These are phyloP conservation scores for Melangyna quadrimaculata DNA, from an alignment of 2,888 invertebrate species.

Conservation along the genomic window DNA sequence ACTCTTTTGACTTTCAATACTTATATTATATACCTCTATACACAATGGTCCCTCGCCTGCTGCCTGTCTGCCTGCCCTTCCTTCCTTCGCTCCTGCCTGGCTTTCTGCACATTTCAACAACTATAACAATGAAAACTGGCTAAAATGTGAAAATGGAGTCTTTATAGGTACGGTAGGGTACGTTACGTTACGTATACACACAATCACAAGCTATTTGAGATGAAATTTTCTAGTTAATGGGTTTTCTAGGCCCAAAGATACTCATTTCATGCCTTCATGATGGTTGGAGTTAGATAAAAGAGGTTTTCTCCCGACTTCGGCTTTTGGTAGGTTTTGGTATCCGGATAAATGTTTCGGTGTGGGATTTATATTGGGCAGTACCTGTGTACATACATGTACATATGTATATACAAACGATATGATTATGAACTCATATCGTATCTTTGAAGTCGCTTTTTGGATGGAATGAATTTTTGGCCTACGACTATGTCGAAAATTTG, in stretches of 20 bases:
- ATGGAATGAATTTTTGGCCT: conserved; percentile 41
- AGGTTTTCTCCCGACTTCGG: conserved; percentile 23
- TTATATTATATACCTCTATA: no score
- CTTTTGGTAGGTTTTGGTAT: conserved; percentile 37
- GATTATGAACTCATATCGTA: conserved; percentile 68
- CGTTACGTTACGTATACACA: no score
- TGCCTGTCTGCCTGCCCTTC: not conserved
- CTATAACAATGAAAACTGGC: conserved; percentile 49
- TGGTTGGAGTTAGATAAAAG: conserved; percentile 3
- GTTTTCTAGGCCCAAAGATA: conserved; percentile 48
- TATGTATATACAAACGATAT: no score
- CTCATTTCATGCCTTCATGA: conserved; percentile 19
- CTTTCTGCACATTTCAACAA: not conserved
- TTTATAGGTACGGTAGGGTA: not conserved
- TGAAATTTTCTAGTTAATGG: conserved; percentile 61
- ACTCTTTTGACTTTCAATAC: not conserved
- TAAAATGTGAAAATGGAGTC: conserved; percentile 50
- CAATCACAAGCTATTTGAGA: conserved; percentile 33
- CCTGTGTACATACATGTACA: no score
- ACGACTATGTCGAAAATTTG: not conserved
- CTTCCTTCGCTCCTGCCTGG: no score
- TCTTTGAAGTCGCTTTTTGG: conserved; percentile 27
- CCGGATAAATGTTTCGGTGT: conserved; percentile 50
- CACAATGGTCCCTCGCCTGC: not conserved
- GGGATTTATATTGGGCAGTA: conserved; percentile 47